These are phyloP conservation scores for Mimachlamys varia DNA, from an alignment of 2,888 invertebrate genomes.

Conservation along the genomic window DNA sequence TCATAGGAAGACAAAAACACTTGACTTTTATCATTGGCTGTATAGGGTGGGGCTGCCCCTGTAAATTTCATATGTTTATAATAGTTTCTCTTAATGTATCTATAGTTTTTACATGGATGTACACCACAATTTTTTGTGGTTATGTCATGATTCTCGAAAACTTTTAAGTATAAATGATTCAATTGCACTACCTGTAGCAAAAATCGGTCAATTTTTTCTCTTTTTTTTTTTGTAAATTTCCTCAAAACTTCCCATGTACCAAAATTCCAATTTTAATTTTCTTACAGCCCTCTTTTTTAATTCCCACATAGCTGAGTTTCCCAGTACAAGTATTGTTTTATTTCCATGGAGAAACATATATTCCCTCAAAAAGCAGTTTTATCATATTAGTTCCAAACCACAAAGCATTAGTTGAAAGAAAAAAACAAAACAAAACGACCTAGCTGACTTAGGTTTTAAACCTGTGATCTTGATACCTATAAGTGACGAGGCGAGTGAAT, in stretches of 20 bases:
- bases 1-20: neutral
- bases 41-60: neutral
- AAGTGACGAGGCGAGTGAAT: neutral
- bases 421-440: neutral
- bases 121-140: neutral
- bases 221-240: too few relatives aligned
- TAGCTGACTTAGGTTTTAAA: constrained; percentile 3
- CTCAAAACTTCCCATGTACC: too few relatives aligned
- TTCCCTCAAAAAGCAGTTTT: neutral
- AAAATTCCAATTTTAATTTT: too few relatives aligned
- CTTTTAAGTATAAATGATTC: neutral
- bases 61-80: neutral
- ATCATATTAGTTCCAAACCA: constrained; percentile 16
- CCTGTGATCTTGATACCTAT: neutral
- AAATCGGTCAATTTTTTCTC: too few relatives aligned
- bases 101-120: neutral
- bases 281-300: too few relatives aligned
- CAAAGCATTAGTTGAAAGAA: neutral
- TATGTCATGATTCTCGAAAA: constrained; percentile 2
- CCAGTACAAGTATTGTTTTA: neutral
- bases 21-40: neutral
- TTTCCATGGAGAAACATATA: neutral
- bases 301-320: neutral
- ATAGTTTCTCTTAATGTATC: neutral
- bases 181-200: too few relatives aligned